Evolutionary conservation across 2,888 invertebrate species (phyloP), one percentile per base, ranked within the genome.

Genomic region (Pinctada fucata): DNA sequence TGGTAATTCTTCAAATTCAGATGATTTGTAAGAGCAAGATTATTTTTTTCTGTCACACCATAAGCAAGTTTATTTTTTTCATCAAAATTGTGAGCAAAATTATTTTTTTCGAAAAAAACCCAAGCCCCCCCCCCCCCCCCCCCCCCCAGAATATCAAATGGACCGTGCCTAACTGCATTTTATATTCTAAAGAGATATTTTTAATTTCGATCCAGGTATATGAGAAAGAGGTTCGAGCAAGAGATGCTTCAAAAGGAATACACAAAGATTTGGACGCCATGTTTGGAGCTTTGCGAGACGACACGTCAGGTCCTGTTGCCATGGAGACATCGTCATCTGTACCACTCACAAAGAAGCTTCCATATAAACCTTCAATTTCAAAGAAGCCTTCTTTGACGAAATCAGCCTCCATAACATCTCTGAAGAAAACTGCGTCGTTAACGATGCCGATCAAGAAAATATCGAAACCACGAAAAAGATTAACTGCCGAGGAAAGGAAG

Each of bases 141-240:
- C n/a, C n/a, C n/a, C n/a, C n/a, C n/a, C n/a, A n/a, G n/a, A n/a
- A n/a, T n/a, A n/a, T n/a, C n/a, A n/a, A n/a, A n/a, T n/a, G n/a
- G n/a, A n/a, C n/a, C n/a, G n/a, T n/a, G n/a, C n/a, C n/a, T n/a
- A n/a, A n/a, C n/a, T 10, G n/a, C 66, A 66, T 66, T 31, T n/a
- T 69, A 6, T 69, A 48, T 8, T 47, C 31, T 58, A 58, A 10
- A 58, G 6, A 58, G 6, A 5, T 71, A 8, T 8, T 51, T 2
- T 10, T n/a, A 52, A 63, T 64, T 8, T 16, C 50, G 52, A n/a
- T 72, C 48, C 72, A 81, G 78, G 73, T 77, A 47, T 88, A 87
- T 71, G 87, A 88, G 75, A 84, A 84, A 58, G 87, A 88, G 69
- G 86, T 87, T 3, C 76, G 88, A 16, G 77, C 78, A 2, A 75